phyloP scores from a whole-genome alignment of 23 tunicate genomes.

The Trididemnum miniatum region DNA sequence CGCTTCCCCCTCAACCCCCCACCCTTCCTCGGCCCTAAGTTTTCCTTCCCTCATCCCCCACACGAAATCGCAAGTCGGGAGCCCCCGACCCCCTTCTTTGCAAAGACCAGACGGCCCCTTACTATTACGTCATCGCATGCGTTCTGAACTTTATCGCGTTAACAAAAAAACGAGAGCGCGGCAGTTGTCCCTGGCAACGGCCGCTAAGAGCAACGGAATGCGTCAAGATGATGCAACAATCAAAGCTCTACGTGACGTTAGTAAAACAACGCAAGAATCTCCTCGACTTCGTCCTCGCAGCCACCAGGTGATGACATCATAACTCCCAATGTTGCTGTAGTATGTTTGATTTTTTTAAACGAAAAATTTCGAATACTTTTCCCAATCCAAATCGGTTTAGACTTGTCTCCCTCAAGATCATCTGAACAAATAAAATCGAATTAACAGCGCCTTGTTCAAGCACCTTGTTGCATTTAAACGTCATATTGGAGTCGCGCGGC shows the following conservation, averaged over 20 bases:
- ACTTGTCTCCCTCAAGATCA: too few species aligned
- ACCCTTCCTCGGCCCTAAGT: neutral
- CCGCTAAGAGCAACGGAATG: slow-evolving; percentile 35
- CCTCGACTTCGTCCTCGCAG: neutral
- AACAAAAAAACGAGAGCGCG: neutral
- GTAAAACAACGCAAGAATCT: neutral
- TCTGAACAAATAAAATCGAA: too few species aligned
- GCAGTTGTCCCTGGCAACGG: neutral
- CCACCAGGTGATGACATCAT: slow-evolving; percentile 27
- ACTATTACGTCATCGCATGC: slow-evolving; percentile 9
- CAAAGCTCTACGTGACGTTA: neutral
- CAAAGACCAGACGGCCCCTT: slow-evolving; percentile 6
- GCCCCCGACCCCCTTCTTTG: slow-evolving; percentile 20
- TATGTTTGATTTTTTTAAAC: too few species aligned
- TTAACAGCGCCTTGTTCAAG: too few species aligned
- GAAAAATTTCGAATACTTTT: too few species aligned
- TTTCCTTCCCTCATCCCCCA: neutral
- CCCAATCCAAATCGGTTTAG: too few species aligned
- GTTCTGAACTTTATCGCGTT: neutral
- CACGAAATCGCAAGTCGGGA: neutral
- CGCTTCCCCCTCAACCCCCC: neutral
- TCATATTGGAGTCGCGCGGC: too few species aligned
- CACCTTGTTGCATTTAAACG: too few species aligned
- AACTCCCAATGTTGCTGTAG: too few species aligned
- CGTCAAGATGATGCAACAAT: slow-evolving; percentile 11